phyloP scores from a whole-genome alignment of 2,797 vertebrate genomes.

The Xyrichtys novacula region DNA sequence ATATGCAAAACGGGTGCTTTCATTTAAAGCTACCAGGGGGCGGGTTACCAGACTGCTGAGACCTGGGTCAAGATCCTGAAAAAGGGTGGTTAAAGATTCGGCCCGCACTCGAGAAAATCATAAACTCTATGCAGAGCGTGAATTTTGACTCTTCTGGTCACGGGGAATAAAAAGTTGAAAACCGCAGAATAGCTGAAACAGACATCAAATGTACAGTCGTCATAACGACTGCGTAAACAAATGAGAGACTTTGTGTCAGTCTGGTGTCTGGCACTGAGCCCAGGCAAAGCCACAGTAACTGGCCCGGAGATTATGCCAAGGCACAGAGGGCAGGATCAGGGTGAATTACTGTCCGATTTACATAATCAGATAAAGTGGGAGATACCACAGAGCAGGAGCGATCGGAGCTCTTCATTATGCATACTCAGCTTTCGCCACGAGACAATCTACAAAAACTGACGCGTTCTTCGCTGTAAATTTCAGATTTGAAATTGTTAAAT shows the following conservation, averaged over 20 bases:
- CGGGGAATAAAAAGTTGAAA: neutral
- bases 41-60: neutral
- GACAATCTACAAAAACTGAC: too few relatives aligned
- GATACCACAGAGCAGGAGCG: slow-evolving; percentile 16
- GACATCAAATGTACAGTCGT: slow-evolving; percentile 14
- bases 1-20: slow-evolving; percentile 47
- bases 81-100: neutral
- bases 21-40: slow-evolving; percentile 8
- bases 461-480: too few relatives aligned
- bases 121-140: neutral
- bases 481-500: too few relatives aligned
- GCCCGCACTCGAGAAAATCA: neutral
- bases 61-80: slow-evolving; percentile 7
- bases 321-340: slow-evolving; percentile 26
- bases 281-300: slow-evolving; percentile 34
- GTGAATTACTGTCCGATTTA: slow-evolving; percentile 52
- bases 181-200: neutral
- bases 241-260: slow-evolving; percentile 18
- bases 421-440: slow-evolving; percentile 22
- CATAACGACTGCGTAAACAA: slow-evolving; percentile 23
- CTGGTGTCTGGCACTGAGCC: slow-evolving; percentile 47
- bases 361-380: slow-evolving; percentile 66
- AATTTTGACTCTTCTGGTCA: neutral
- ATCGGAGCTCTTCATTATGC: slow-evolving; percentile 20
- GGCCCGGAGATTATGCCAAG: slow-evolving; percentile 60